A percentile compares a stretch with the other conserved stretches of the same genome.
Evolutionary conservation across 2,888 invertebrate genomes (phyloP).

Genomic region (Zelleria hepariella): DNA sequence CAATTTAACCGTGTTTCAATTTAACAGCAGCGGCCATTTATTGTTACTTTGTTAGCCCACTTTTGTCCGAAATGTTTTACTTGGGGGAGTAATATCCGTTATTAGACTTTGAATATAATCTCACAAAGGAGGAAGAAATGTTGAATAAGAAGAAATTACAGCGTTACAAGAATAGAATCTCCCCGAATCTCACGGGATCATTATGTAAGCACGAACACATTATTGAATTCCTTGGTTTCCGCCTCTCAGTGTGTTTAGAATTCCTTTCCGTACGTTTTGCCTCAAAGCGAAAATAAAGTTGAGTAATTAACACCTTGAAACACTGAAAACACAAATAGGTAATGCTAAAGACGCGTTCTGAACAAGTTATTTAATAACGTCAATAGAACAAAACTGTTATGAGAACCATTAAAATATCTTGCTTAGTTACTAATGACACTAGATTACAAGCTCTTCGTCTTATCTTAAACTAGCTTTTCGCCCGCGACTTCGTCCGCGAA

Average conservation of each 20-base stretch:
- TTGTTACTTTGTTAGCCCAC: not conserved
- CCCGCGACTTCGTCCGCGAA: no score
- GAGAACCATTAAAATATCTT: no score
- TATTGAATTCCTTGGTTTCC: not conserved
- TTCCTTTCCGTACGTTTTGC: not conserved
- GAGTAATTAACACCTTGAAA: no score
- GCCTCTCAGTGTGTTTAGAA: not conserved
- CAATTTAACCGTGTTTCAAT: not conserved
- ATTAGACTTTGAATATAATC: not conserved
- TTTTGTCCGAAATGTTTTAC: not conserved
- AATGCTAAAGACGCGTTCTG: no score
- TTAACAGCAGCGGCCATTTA: not conserved
- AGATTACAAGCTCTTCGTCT: no score
- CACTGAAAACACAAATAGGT: no score
- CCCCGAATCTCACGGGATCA: not conserved
- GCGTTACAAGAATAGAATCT: not conserved
- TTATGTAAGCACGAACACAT: not conserved
- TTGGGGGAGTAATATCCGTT: not conserved
- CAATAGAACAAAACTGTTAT: no score
- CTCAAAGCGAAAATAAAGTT: not conserved
- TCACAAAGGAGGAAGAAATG: not conserved
- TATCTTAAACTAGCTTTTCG: no score
- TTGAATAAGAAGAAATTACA: not conserved
- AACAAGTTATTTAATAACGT: no score
- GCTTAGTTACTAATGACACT: no score